Evolutionary conservation across 92 coral and sea anemone species (phyloP).

Genomic region (Epizoanthus fatuus): DNA sequence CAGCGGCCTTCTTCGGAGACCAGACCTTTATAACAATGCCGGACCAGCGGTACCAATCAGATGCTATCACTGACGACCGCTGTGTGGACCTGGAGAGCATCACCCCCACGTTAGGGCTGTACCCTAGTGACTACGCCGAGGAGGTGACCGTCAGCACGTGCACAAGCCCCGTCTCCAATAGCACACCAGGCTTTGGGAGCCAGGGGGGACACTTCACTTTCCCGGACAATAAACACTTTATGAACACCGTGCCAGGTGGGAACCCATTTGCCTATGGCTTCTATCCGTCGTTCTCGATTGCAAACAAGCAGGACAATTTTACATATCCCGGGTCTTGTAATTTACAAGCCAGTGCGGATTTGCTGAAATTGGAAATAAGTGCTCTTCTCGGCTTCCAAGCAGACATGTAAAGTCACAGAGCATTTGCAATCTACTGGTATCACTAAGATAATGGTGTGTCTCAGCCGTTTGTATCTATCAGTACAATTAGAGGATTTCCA

Average conservation of each 20-base stretch:
- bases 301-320: conserved; percentile 9
- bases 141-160: conserved; percentile 41
- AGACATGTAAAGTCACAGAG: conserved; percentile 10
- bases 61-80: background rate
- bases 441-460: too few species aligned
- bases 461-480: too few species aligned
- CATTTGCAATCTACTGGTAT: too few species aligned
- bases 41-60: conserved; percentile 9
- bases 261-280: conserved; percentile 12
- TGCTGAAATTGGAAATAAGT: conserved; percentile 5
- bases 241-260: conserved; percentile 18
- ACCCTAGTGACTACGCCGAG: conserved; percentile 32
- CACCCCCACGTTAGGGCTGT: conserved; percentile 24
- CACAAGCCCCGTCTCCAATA: conserved; percentile 6
- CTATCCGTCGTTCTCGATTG: conserved; percentile 25
- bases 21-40: background rate
- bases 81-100: conserved; percentile 32
- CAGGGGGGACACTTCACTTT: conserved; percentile 24
- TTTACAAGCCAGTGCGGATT: conserved; percentile 3
- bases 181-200: background rate
- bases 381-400: conserved; percentile 22
- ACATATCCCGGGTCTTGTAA: background rate
- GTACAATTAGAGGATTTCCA: too few species aligned
- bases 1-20: conserved; percentile 15
- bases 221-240: conserved; percentile 28